A percentile compares a stretch with the other conserved stretches of the same genome.
Evolutionary conservation across 2,888 invertebrate genomes (phyloP).

Genomic region (Tineola bisselliella): DNA sequence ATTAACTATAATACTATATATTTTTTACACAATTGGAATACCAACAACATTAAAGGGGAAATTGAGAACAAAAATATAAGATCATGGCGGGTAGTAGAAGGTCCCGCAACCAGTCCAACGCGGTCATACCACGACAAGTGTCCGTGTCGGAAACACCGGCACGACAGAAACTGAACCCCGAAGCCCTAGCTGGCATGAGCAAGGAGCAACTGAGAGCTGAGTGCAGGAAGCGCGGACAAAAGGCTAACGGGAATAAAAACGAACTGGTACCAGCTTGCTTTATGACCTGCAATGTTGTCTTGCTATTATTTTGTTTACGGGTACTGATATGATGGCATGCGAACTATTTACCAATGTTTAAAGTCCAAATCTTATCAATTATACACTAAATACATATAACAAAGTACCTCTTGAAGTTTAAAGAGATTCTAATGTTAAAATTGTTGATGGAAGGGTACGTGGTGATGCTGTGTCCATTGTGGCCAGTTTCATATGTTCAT

Average conservation of each 20-base stretch:
- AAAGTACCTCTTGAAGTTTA: too few relatives aligned
- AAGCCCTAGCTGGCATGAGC: slow-evolving; percentile 68
- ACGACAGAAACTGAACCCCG: slow-evolving; percentile 53
- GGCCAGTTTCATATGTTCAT: too few relatives aligned
- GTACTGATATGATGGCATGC: background rate
- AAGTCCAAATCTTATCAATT: slow-evolving; percentile 24
- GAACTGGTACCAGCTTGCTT: slow-evolving; percentile 69
- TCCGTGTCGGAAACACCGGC: slow-evolving; percentile 51
- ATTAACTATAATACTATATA: background rate
- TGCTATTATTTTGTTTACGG: background rate
- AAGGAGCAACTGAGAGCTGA: slow-evolving; percentile 76
- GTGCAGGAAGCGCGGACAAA: slow-evolving; percentile 75
- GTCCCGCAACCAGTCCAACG: slow-evolving; percentile 51
- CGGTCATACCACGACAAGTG: slow-evolving; percentile 49
- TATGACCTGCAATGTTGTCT: background rate
- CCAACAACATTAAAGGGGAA: background rate
- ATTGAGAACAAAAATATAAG: background rate
- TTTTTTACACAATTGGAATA: background rate
- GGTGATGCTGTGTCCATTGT: too few relatives aligned
- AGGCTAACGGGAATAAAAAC: slow-evolving; percentile 74
- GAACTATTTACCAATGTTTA: too few relatives aligned
- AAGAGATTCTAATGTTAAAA: too few relatives aligned
- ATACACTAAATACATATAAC: too few relatives aligned
- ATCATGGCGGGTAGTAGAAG: slow-evolving; percentile 52
- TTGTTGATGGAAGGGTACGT: too few relatives aligned